Base-by-base conservation (phyloP, 1,140 invertebrate species). In the Stenopsyche tienmushanensis region DNA sequence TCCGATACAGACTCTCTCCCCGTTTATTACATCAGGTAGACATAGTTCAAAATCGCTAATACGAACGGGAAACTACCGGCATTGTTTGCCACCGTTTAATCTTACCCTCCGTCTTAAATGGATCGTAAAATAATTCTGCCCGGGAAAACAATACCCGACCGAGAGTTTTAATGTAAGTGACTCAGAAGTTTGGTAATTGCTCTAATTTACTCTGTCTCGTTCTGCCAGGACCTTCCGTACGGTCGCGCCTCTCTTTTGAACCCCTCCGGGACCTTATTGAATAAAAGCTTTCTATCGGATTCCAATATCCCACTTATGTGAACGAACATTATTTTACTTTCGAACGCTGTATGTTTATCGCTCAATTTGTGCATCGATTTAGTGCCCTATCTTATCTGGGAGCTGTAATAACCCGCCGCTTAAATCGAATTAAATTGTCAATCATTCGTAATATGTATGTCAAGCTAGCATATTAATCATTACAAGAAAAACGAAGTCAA, bases 141-240 rank as follows among this genome's bases (percentile, higher is more conserved):
- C n/a, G 66, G 53, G 66, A 58, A 67, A 67, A 67, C 66, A 67
- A 67, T 67, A 52, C 60, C 55, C 67, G 57, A 41, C 45, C 41
- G 42, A 63, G 59, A 62, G 49, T 62, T 55, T 64, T 64, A 64
- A 68, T 64, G 66, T 68, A 64, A 68, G 63, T 65, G 62, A 69
- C 55, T 69, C 67, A 34, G 54, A 58, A 65, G 67, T 69, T 69
- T 53, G 63, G 67, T 69, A 69, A 69, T 69, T 65, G 67, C 67
- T 55, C 67, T 69, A 69, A 69, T 69, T 69, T 65, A 65, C 62
- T 53, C 63, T 42, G 54, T 62, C 49, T 63, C 62, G 49, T 49
- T 55, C 59, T 24, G 17, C n/a, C n/a, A n/a, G n/a, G n/a, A n/a
- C 47, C 62, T 60, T 45, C 44, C 34, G 41, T 17, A 9, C 26